Percentiles rank a stretch among this genome's conserved stretches.
These are phyloP conservation scores for Perdita meconis DNA, from an alignment of 2,888 invertebrate genomes.

Conservation along the genomic window DNA sequence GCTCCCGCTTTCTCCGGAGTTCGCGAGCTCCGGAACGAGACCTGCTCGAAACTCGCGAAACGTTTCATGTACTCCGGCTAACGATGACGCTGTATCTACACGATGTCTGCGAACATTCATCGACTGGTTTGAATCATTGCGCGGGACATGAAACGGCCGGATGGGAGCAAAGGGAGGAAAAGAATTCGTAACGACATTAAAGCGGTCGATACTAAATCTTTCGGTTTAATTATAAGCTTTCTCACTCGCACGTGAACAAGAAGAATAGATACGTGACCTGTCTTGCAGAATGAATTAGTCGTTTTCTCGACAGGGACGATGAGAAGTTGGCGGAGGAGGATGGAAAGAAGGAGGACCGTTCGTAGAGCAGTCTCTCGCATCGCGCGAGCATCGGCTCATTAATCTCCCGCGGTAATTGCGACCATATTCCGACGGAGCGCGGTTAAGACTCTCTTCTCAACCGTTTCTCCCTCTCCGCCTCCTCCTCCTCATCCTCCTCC, in stretches of 20 bases:
- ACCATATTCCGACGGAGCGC: conserved; percentile 78
- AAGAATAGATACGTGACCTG: conserved; percentile 72
- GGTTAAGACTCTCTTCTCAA: conserved; percentile 71
- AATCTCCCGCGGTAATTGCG: conserved; percentile 81
- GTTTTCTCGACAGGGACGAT: conserved; percentile 69
- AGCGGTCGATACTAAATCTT: conserved; percentile 66
- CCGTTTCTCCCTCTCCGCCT: conserved; percentile 64
- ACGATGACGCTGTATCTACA: conserved; percentile 13
- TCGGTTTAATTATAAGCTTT: conserved; percentile 70
- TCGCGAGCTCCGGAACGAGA: neutral
- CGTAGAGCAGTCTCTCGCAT: conserved; percentile 76
- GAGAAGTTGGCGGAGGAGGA: conserved; percentile 62
- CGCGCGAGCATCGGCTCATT: conserved; percentile 81
- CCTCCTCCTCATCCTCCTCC: conserved; percentile 44
- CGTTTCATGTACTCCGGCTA: conserved; percentile 17
- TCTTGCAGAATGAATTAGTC: conserved; percentile 72
- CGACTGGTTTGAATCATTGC: conserved; percentile 12
- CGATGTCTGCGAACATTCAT: conserved; percentile 6
- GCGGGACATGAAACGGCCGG: conserved; percentile 26
- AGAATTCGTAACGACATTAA: conserved; percentile 69
- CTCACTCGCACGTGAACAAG: conserved; percentile 69
- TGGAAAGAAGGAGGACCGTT: conserved; percentile 60
- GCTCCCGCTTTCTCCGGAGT: neutral
- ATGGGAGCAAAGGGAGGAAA: conserved; percentile 29
- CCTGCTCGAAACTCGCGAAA: neutral